phyloP scores from a whole-genome alignment of 2,113 vertebrate genomes.

The Oncorhynchus gorbuscha region DNA sequence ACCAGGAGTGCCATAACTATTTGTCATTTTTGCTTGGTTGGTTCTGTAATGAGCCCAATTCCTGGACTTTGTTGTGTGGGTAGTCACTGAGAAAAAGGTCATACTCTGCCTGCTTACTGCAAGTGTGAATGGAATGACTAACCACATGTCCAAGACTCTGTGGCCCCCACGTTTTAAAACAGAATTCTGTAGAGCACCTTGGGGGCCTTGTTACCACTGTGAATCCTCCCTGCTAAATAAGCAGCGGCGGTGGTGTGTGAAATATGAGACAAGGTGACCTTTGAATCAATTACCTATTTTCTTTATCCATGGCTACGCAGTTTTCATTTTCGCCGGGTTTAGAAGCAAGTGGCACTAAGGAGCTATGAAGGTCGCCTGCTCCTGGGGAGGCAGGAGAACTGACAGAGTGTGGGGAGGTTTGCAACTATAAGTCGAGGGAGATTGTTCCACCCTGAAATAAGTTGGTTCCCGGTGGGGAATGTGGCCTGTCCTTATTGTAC shows the following conservation, averaged over 20 bases:
- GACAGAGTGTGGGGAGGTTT: constrained; percentile 12
- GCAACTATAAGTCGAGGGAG: neutral
- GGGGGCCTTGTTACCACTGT: constrained; percentile 48
- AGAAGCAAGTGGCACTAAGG: constrained; percentile 22
- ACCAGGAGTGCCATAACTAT: neutral
- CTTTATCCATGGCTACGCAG: constrained; percentile 9
- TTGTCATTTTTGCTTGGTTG: neutral
- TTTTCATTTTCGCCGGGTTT: constrained; percentile 33
- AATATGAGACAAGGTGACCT: constrained; percentile 47
- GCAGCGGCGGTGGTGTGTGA: constrained; percentile 25
- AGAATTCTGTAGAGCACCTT: constrained; percentile 43
- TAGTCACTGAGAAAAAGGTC: constrained; percentile 5
- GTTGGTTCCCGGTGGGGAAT: neutral
- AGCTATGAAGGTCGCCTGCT: constrained; percentile 34
- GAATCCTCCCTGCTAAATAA: constrained; percentile 26
- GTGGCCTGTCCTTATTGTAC: neutral
- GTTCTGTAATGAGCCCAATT: neutral
- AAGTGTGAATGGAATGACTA: constrained; percentile 14
- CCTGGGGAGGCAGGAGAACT: constrained; percentile 17
- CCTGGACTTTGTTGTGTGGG: neutral
- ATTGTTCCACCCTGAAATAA: neutral
- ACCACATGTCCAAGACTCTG: constrained; percentile 18
- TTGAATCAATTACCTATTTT: constrained; percentile 34
- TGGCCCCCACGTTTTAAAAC: constrained; percentile 31
- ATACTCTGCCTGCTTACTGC: neutral